Percentiles rank a stretch among this genome's conserved stretches.
Conservation (phyloP, 2,797 vertebrate genomes). For the Falco concolor region DNA sequence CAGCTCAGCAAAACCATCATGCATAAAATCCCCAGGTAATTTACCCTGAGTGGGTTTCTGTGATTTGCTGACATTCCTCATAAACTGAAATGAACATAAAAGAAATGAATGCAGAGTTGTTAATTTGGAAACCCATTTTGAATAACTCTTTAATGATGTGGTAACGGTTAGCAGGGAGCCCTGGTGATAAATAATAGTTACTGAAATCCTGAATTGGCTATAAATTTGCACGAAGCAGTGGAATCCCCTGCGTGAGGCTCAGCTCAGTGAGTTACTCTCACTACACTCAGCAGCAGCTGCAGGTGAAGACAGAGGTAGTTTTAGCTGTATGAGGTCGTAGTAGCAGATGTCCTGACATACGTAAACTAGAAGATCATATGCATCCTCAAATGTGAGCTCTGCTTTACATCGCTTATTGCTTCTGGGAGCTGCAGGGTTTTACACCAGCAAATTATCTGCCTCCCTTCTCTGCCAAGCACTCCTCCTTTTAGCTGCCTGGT, state of each 20-base stretch:
- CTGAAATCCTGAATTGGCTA: slow-evolving; percentile 34
- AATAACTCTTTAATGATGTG: not conserved
- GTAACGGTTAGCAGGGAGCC: slow-evolving; percentile 2
- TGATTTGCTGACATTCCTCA: slow-evolving; percentile 50
- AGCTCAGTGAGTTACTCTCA: not conserved
- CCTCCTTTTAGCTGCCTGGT: not conserved
- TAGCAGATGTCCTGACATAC: slow-evolving; percentile 4
- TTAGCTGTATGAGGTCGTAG: not conserved
- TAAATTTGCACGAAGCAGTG: slow-evolving; percentile 1
- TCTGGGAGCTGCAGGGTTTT: slow-evolving; percentile 24
- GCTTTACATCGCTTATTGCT: not conserved
- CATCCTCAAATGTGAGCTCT: not conserved
- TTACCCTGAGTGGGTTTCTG: slow-evolving; percentile 47
- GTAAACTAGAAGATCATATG: not conserved
- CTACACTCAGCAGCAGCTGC: not conserved
- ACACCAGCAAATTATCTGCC: not conserved
- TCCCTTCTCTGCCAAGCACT: not conserved
- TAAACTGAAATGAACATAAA: slow-evolving; percentile 33
- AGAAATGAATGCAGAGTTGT: not conserved
- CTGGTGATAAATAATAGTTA: slow-evolving; percentile 33
- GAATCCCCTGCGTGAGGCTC: not conserved
- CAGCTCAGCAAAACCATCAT: not conserved
- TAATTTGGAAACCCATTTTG: slow-evolving; percentile 56
- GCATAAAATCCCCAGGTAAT: slow-evolving; percentile 58
- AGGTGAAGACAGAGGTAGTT: slow-evolving; percentile 11